These are phyloP conservation scores for Drepana arcuata DNA, from an alignment of 1,140 invertebrate genomes.

Conservation along the genomic window DNA sequence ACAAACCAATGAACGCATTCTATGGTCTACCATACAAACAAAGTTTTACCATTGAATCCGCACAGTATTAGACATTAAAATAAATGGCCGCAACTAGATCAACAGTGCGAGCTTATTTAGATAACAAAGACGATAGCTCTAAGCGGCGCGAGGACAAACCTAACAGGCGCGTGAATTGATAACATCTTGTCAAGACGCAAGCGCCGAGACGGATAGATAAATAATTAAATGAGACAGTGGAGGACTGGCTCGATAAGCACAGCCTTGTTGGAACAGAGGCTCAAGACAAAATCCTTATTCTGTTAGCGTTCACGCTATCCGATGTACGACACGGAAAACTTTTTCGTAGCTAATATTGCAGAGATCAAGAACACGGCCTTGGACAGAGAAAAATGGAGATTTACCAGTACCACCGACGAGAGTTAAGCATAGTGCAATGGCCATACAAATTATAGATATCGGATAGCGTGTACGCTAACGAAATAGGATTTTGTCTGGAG, in stretches of 20 bases:
- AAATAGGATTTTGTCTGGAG: too few relatives aligned
- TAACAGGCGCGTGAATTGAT: constrained; percentile 10
- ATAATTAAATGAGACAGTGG: constrained; percentile 8
- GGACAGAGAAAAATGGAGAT: too few relatives aligned
- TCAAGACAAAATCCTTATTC: too few relatives aligned
- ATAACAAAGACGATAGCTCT: constrained; percentile 12
- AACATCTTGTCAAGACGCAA: constrained; percentile 15
- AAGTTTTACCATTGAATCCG: neutral
- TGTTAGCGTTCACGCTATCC: neutral
- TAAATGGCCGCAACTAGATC: neutral
- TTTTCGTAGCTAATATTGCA: constrained; percentile 3
- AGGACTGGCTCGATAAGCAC: too few relatives aligned
- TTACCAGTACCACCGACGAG: too few relatives aligned
- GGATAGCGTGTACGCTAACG: too few relatives aligned
- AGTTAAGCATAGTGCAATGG: too few relatives aligned
- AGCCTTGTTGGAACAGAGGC: too few relatives aligned
- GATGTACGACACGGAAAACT: neutral
- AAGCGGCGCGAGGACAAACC: constrained; percentile 9
- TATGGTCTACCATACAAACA: neutral
- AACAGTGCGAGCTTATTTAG: constrained; percentile 2
- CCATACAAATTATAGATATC: too few relatives aligned
- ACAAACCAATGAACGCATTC: neutral
- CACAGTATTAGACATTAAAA: too few relatives aligned
- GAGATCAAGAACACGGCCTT: neutral
- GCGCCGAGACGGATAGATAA: constrained; percentile 17